phyloP scores from a whole-genome alignment of 2,113 vertebrate species.

The Xenus cinereus region DNA sequence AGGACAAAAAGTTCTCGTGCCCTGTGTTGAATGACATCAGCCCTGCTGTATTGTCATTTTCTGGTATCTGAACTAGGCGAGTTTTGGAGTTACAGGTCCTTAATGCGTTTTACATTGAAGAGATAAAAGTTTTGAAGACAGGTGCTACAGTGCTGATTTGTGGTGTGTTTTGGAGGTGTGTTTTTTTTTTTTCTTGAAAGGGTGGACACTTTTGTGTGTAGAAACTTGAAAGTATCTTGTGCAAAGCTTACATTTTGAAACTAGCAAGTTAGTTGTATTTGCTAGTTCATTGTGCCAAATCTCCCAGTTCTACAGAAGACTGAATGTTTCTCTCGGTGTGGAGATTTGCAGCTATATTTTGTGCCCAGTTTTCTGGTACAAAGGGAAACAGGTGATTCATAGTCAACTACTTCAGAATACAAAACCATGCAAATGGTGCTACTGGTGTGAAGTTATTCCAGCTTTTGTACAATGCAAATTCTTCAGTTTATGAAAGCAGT shows the following conservation, averaged over 20 bases:
- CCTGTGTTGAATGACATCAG: background rate
- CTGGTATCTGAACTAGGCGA: background rate
- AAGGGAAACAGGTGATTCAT: background rate
- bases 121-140: background rate
- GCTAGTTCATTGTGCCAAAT: background rate
- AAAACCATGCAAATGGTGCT: conserved; percentile 8
- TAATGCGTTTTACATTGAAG: background rate
- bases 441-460: conserved; percentile 23
- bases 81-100: background rate
- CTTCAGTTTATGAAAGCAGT: background rate
- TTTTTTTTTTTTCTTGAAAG: background rate
- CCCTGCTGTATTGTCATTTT: background rate
- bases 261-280: background rate
- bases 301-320: background rate
- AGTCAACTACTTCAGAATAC: background rate
- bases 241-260: background rate
- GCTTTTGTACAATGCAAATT: conserved; percentile 1
- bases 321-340: background rate
- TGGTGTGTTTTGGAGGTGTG: background rate
- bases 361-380: background rate
- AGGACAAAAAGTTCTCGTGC: background rate
- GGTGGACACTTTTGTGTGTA: background rate
- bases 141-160: background rate
- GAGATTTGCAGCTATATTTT: background rate
- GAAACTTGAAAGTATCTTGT: background rate